Base-by-base conservation (phyloP, 2,797 vertebrate species). In the Sparus aurata region DNA sequence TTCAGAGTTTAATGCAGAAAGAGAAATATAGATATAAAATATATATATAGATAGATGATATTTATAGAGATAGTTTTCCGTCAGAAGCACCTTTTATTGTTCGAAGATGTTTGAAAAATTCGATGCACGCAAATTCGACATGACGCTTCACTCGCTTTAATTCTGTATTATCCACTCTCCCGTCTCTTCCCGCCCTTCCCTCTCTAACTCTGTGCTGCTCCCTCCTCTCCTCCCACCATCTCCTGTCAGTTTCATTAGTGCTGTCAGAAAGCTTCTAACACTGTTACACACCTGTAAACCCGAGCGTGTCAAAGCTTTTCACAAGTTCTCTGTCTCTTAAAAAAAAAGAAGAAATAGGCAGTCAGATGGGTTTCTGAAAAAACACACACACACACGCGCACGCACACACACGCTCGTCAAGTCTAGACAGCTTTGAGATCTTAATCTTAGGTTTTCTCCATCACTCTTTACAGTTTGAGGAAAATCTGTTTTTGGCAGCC, bases 241-340 rank as follows among this genome's bases (percentile, higher is more conserved):
- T 79, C 50, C 67, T 80, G 70, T 75, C 71, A 61, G 80, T 86
- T 83, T 90, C 83, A 88, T 91, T 88, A 87, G 78, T 45, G 70
- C 63, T 72, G 83, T 79, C 86, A 82, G 83, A 89, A 90, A 89
- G 86, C 86, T 87, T 86, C 91, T 90, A 74, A 87, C 88, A 68
- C 81, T 41, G 73, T 80, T 72, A 84, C 91, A 87, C 89, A 90
- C 91, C 92, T 94, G 91, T 82, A 93, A 92, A 86, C 79, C 62
- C 63, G 55, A 88, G 87, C 20, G 75, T 90, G 91, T 93, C 90
- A 87, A 92, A 90, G 91, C 92, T 94, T 93, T 92, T 92, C 89
- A 91, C 93, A 89, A 80, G 64, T 88, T 83, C 84, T 70, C 67
- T 77, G 30, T 64, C 64, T 58, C 64, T 65, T 60, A 12, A 63